Base-by-base conservation (phyloP, 2,888 invertebrate species). In the Biston stratarius region DNA sequence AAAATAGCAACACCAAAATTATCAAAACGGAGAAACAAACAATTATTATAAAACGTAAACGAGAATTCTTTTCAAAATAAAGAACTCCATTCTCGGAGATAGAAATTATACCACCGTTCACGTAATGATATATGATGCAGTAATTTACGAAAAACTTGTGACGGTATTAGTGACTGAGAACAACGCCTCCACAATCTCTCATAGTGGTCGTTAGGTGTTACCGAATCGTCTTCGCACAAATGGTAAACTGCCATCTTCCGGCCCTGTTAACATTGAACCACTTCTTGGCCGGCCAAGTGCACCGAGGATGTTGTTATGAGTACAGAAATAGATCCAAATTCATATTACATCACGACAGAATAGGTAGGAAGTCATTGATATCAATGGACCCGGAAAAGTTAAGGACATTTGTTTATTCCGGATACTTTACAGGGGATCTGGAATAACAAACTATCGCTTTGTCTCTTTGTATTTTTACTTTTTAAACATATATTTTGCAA, bases 241-340 rank as follows among this genome's bases (percentile, higher is more conserved):
- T 87, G 85, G 86, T 82, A 91, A 92, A 94, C 89, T 76, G 77
- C 73, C 74, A 49, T 66, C 87, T 90, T 94, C 93, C 93, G 89
- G 90, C 74, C 82, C 74, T 74, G 76, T 82, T 91, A 91, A 90
- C 93, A 93, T 93, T 93, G 93, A 91, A 91, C 92, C 87, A 92
- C 84, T 89, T 91, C 88, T 85, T 80, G 82, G 79, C 77, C 86
- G 91, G 91, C 91, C 93, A 92, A 92, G 92, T 92, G 92, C 92
- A 92, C 87, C 82, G 87, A 86, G 87, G 88, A 88, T 88, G 88
- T 89, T 84, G 81, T 87, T 88, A 85, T 72, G 74, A 69, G 70
- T 76, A 82, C 86, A 78, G 75, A 90, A 91, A 92, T 91, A 90
- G 90, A 89, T 82, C 80, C 73, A 78, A 83, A 55, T 63, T 82